Evolutionary conservation across 2,888 invertebrate species (phyloP), one percentile per base, ranked within the genome.

Genomic region (Ceratothoa steindachneri): DNA sequence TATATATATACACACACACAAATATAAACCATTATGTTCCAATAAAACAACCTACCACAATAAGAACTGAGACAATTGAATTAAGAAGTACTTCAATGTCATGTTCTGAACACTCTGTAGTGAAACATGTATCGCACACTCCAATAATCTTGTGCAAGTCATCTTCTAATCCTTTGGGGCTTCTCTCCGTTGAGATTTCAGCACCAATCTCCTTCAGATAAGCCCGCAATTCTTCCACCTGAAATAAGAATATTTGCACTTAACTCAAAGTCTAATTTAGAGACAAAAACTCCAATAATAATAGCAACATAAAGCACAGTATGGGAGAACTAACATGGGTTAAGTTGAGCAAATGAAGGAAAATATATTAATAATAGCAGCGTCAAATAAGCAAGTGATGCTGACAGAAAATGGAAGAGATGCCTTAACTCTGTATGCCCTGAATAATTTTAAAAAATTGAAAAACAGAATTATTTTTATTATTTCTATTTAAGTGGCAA

Each of bases 61-160:
- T 92, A 89, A 97, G 91, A 81, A 98, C 92, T 4, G 97, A 97
- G 2, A 97, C 95, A 85, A 98, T 95, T 84, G 97, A 95, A 86
- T 97, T 97, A 12, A 98, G 87, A 71, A 96, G 91, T 81, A 91
- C 91, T 87, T 97, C 97, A 82, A 95, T 91, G 83, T 97, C 96
- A 19, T 53, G 65, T 65, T 75, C 78, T 5, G 80, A 77, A 12
- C 74, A 72, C 27, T 71, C 78, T 28, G 83, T 82, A 82, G 92
- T 92, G 86, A 96, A 95, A 84, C 95, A 93, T 65, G 92, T 90
- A 85, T 95, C 95, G 83, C 95, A 95, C 7, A 95, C 95, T 71
- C 93, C 93, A 82, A 97, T 94, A 81, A 96, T 95, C 86, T 97
- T 93, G 83, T 93, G 92, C 81, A 97, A 87, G 86, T 97, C 95